Base-by-base conservation (phyloP, 1,140 invertebrate species). In the Colletes gigas region DNA sequence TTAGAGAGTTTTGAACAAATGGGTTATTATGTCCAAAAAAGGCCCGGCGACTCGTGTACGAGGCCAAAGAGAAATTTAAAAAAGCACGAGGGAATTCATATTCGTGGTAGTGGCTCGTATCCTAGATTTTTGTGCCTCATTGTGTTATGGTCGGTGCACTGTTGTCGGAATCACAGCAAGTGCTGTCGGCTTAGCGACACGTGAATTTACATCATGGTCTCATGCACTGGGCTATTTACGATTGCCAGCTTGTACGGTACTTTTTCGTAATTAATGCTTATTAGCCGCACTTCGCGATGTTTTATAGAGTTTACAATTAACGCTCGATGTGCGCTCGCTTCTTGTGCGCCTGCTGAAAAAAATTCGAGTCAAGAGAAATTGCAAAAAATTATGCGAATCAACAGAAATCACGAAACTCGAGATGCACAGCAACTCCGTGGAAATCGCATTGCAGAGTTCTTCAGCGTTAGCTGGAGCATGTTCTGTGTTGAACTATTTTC, bases 191-290 rank as follows among this genome's bases (percentile, higher is more conserved):
- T 60, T 17, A 63, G 55, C 65, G 74, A 77, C 54, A 77, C 65
- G 74, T 72, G 60, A 78, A 78, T 63, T 65, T 63, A n/a, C 39
- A 15, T 30, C 9, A 39, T 39, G 41, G 59, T 44, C 50, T 70
- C 50, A 30, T 62, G 14, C 59, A 63, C 21, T 72, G 39, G 17
- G 52, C 50, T 65, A 78, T 65, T 65, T 47, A 55, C 68, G 57
- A 78, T 70, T 44, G 76, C 67, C 44, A 52, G n/a, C 50, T 10
- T 12, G 21, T 63, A 69, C 67, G 67, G 76, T 78, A 71, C 67
- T 78, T 78, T 71, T 21, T 50, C 57, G 68, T 78, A 78, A 78
- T 71, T 71, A 71, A 78, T 50, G 47, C 76, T 54, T 63, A 63
- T 71, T 63, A 47, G 52, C n/a, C 8, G n/a, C 19, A 39, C 21